Evolutionary conservation across 2,888 invertebrate species (phyloP), one percentile per base, ranked within the genome.

Genomic region (Perizoma affinitatum): DNA sequence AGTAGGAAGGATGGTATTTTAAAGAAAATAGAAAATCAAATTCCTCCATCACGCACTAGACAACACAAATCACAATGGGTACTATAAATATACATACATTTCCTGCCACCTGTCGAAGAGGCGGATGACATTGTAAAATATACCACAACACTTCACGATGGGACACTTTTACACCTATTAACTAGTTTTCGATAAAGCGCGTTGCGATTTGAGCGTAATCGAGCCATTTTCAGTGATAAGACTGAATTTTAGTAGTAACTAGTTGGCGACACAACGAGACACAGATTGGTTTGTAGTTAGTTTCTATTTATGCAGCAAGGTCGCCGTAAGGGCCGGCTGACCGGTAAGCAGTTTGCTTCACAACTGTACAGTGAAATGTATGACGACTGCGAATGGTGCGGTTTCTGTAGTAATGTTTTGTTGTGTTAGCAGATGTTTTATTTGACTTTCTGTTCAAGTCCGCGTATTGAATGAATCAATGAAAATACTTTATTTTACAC

Each of bases 211-310:
- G 75, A 74, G 68, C 76, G 82, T 84, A 88, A 90, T 89, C 88
- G 85, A 80, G 84, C 83, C 91, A 91, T 91, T 90, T 90, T 91
- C 81, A 86, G 84, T 88, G 91, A 91, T 91, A 91, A 91, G 83
- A 79, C 81, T 78, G 71, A 70, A 69, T 79, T 73, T 77, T 75
- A 83, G 80, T 80, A 77, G 68, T 72, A 73, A 75, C 75, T 72
- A 78, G 85, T 84, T 89, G 87, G 89, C 87, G 87, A 86, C 87
- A 82, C 81, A 75, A 75, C 66, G 76, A 74, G 71, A 58, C 76
- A 67, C 36, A 55, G 55, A 48, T 43, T 55, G n/a, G 52, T 8
- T 9, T 48, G 49, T 63, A 59, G 58, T 59, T 55, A 53, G 55
- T 54, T 58, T 76, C 87, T 88, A 88, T 88, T 86, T 90, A 81